Evolutionary conservation across 1,140 invertebrate genomes (phyloP), one percentile per base, ranked within the genome.

Genomic region (Drosophila arizonae): DNA sequence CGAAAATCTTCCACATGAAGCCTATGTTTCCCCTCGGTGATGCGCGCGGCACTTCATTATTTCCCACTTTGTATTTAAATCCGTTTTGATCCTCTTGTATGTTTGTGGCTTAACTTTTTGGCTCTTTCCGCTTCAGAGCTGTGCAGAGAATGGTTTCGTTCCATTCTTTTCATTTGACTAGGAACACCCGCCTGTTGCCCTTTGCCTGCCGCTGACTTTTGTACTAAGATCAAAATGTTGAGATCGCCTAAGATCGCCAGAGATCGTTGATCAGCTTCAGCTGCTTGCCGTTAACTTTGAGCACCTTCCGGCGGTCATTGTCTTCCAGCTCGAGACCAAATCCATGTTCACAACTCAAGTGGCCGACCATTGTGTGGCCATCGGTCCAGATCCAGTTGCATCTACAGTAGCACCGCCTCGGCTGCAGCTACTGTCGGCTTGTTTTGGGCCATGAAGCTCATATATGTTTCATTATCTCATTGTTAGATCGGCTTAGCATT

Each of bases 51-150:
- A 87, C 69, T 87, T 87, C 84, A 88, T 88, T 88, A 88, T 88
- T 88, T 88, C 73, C 84, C 84, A 87, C 84, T 88, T 84, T 84
- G 79, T 80, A 88, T 88, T 88, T 88, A 89, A 88, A 88, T 77
- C 84, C 84, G 84, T 89, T 88, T 75, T 88, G 84, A 88, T 88
- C 84, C 84, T 80, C 79, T 88, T 88, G 84, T 88, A 88, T 88
- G 84, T 88, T 88, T 88, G 84, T 88, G 84, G 84, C 84, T 88
- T 88, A 88, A 88, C 84, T 86, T 86, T 86, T 86, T 87, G 84
- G 76, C 82, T 86, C 82, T 86, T 87, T 87, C 76, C 82, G 82
- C 82, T 71, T 87, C 61, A 63, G 77, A 63, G 62, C 64, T 41
- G 56, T 64, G 36, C 43, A 8, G n/a, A 45, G 56, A 72, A 66